Base-by-base conservation (phyloP, 2,113 vertebrate genomes). In the Callopanchax toddi region DNA sequence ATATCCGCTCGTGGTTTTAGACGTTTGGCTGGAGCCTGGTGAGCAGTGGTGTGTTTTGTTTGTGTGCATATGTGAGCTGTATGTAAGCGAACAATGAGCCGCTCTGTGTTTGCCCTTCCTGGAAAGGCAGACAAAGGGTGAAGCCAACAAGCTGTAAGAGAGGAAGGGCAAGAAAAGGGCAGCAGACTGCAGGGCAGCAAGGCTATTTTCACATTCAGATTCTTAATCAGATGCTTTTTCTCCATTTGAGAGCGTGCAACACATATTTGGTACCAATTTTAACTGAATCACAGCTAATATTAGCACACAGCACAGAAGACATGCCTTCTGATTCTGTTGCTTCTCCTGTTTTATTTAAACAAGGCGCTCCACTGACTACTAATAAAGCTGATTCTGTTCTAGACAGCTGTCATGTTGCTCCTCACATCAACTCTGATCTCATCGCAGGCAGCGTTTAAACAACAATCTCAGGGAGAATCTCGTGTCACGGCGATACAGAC, bases 401-500 rank as follows among this genome's bases (percentile, higher is more conserved):
- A 6, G 29, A 62, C 46, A 57, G 42, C 8, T 67, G 78, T 71
- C 65, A 50, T 7, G 53, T 40, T 11, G 11, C 12, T 18, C 59
- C 65, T 20, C 51, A 0, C 23, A 48, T 79, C 69, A 50, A 50
- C 65, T 55, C 48, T 0, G 46, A 52, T 66, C 78, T 71, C 34
- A 61, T 54, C 8, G 46, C 21, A 0, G 65, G 62, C 51, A 50
- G 54, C 59, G 34, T 65, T 74, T 69, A 65, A 43, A 76, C 61
- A 68, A 64, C 65, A 53, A 55, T 73, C 60, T 57, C 21, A 25
- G 48, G 61, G 56, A 75, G 71, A 79, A 71, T 40, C 60, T 56
- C 51, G 78, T 59, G 66, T 44, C 77, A 78, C 59, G 52, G 86
- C 13, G 84, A 84, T 70, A 58, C 8, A 1, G 63, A 48, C 50